Evolutionary conservation across 2,797 vertebrate species (phyloP).

Genomic region (Tapera naevia): DNA sequence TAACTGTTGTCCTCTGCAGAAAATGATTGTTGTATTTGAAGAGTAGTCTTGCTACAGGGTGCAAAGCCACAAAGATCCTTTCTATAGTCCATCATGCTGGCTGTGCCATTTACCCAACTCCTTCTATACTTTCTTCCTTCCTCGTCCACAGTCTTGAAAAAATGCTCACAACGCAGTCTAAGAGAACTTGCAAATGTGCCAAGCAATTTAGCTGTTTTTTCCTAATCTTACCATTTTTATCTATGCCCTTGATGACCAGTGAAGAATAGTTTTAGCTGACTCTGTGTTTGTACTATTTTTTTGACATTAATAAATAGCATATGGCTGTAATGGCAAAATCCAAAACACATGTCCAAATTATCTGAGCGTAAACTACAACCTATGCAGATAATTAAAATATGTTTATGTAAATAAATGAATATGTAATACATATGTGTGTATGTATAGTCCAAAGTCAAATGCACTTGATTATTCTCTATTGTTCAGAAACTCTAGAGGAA

Average conservation of each 20-base stretch:
- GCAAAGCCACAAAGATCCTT: neutral
- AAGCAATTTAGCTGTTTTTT: neutral
- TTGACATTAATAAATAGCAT: constrained; percentile 48
- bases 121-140: neutral
- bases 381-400: neutral
- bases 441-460: neutral
- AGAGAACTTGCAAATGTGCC: neutral
- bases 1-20: neutral
- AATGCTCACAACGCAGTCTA: neutral
- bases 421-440: neutral
- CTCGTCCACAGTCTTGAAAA: neutral
- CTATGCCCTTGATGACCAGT: neutral
- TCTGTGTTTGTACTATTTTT: neutral
- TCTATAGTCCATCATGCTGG: neutral
- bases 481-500: neutral
- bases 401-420: constrained; percentile 10
- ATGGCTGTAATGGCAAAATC: constrained; percentile 45
- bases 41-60: neutral
- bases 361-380: constrained; percentile 46
- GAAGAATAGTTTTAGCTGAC: neutral
- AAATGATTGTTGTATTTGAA: neutral
- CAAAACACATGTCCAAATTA: constrained; percentile 58
- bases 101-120: neutral
- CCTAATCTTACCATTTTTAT: neutral
- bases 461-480: neutral